Base-by-base conservation (phyloP, 2,113 vertebrate species). In the Microcebus jonahi region DNA sequence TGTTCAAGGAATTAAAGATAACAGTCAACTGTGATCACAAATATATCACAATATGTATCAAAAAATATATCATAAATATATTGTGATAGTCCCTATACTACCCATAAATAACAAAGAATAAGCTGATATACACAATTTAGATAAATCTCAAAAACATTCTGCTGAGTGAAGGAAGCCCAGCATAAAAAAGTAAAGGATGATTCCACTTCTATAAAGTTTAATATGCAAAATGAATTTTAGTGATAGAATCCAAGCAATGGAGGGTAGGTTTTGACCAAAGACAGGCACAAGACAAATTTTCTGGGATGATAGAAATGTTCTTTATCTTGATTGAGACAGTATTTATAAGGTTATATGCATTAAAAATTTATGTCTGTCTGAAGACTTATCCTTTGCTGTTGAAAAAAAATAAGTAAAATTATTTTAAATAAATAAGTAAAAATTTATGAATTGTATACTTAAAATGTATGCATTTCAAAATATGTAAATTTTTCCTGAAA, bases 401-500 rank as follows among this genome's bases (percentile, higher is more conserved):
- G 42, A 45, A 45, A 45, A 45, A 45, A 45, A 45, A 45, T 45
- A 45, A 45, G 45, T 45, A 45, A 45, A 45, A 45, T 45, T 45
- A 45, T 45, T 45, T 45, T 45, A 45, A 45, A 45, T 45, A 45
- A 45, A 45, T 45, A 45, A 45, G 42, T 83, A n/a, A 71, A 83
- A 91, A 88, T 70, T 55, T 63, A 8, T 87, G 21, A 91, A 88
- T 76, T 87, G 9, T 81, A 88, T 12, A 61, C 39, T 86, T 75
- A 94, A 82, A 42, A 94, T 88, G 12, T 83, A 53, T 83, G 31
- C 23, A 45, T 70, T 94, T 94, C 75, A 61, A 88, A 77, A 13
- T 83, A 83, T 45, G 6, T 68, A 87, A 83, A 88, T 61, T 83
- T 91, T 61, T 55, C 29, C n/a, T 96, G 42, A 71, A 68, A 71